Evolutionary conservation across 2,888 invertebrate species (phyloP).

Genomic region (Sussaba pulchella): DNA sequence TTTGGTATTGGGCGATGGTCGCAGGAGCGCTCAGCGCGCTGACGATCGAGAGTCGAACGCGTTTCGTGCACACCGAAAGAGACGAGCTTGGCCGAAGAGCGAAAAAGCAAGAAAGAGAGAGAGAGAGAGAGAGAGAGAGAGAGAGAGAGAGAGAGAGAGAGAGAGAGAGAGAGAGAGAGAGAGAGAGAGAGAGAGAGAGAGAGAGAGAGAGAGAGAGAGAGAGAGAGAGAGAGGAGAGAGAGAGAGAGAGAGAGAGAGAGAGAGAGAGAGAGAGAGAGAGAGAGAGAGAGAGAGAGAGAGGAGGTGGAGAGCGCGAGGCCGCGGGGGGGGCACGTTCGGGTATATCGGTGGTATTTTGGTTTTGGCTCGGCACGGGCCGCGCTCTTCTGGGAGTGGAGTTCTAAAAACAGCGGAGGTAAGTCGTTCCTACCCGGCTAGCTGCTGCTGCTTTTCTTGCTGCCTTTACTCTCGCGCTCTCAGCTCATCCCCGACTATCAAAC

Average conservation of each 20-base stretch:
- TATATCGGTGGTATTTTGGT: slow-evolving; percentile 84
- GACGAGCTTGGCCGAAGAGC: no score
- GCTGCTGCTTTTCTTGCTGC: slow-evolving; percentile 66
- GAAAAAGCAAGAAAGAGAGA: no score
- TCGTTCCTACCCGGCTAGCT: slow-evolving; percentile 75
- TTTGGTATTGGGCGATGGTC: no score
- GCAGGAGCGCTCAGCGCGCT: no score
- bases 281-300: slow-evolving; percentile 63
- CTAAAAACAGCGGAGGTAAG: slow-evolving; percentile 85
- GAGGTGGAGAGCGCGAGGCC: slow-evolving; percentile 67
- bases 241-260: not conserved
- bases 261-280: slow-evolving; percentile 22
- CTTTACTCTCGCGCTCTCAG: slow-evolving; percentile 55
- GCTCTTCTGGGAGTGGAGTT: slow-evolving; percentile 84
- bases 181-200: slow-evolving; percentile 55
- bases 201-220: no score
- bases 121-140: no score
- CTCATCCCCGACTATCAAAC: slow-evolving; percentile 52
- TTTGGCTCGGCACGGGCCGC: slow-evolving; percentile 84
- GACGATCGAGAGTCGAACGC: no score
- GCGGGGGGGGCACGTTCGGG: slow-evolving; percentile 67
- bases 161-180: slow-evolving; percentile 54
- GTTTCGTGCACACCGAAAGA: no score
- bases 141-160: no score
- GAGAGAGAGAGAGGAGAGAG: no score